A percentile compares a stretch with the other conserved stretches of the same genome.
These are phyloP conservation scores for Alloscopus bannaensis DNA, from an alignment of 2,888 invertebrate genomes.

Conservation along the genomic window DNA sequence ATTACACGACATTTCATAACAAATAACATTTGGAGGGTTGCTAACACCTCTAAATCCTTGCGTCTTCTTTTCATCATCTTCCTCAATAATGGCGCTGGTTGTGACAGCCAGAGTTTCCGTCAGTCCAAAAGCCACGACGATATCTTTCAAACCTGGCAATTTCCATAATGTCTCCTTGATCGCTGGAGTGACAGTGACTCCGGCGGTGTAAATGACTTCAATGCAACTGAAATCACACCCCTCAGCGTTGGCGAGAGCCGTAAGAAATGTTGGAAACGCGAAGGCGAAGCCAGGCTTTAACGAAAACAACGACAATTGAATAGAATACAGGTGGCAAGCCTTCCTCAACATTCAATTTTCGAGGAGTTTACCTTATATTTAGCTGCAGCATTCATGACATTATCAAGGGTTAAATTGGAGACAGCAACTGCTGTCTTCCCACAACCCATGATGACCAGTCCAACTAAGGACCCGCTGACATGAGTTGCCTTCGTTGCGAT, in stretches of 20 bases:
- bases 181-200: slow-evolving; percentile 32
- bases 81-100: slow-evolving; percentile 9
- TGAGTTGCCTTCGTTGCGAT: slow-evolving; percentile 68
- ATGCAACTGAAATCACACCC: slow-evolving; percentile 53
- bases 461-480: slow-evolving; percentile 55
- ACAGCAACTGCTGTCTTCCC: slow-evolving; percentile 60
- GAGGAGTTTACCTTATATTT: slow-evolving; percentile 61
- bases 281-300: slow-evolving; percentile 49
- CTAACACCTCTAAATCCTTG: slow-evolving; percentile 20
- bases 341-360: neutral
- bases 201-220: slow-evolving; percentile 43
- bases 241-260: slow-evolving; percentile 27
- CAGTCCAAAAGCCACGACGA: slow-evolving; percentile 43
- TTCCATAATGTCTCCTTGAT: slow-evolving; percentile 10
- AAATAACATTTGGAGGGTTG: neutral
- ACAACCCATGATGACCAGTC: slow-evolving; percentile 23
- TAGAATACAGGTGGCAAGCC: neutral
- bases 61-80: slow-evolving; percentile 10
- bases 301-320: neutral
- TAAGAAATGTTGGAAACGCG: slow-evolving; percentile 45
- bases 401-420: slow-evolving; percentile 54
- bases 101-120: slow-evolving; percentile 20
- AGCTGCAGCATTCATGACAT: slow-evolving; percentile 61
- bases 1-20: too few relatives aligned
- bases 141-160: slow-evolving; percentile 40